Evolutionary conservation across 1,140 invertebrate genomes (phyloP).

Genomic region (Harlomillsia oculata): DNA sequence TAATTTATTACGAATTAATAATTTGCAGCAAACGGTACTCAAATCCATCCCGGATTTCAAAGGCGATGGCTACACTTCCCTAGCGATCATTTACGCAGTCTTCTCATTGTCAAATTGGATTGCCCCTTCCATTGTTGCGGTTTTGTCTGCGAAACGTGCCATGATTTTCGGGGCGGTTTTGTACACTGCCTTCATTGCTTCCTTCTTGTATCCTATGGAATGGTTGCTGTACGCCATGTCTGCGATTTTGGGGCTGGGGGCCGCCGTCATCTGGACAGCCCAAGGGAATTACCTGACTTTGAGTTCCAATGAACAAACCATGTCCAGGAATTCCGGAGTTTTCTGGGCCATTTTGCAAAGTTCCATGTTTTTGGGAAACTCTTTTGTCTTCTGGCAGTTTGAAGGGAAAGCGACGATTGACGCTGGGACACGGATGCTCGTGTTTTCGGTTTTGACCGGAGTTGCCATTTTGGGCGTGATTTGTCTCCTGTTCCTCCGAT

Average conservation of each 20-base stretch:
- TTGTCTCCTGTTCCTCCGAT: constrained; percentile 55
- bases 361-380: constrained; percentile 84
- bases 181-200: constrained; percentile 43
- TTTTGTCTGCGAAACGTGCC: constrained; percentile 68
- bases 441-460: constrained; percentile 61
- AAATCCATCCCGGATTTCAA: constrained; percentile 66
- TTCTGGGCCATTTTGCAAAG: constrained; percentile 93
- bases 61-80: constrained; percentile 75
- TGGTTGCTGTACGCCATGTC: constrained; percentile 75
- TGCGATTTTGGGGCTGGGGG: constrained; percentile 74
- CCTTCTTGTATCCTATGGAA: constrained; percentile 71
- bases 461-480: constrained; percentile 58
- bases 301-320: constrained; percentile 75
- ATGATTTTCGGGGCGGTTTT: constrained; percentile 71
- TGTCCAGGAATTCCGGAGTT: constrained; percentile 83
- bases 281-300: constrained; percentile 89
- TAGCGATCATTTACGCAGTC: constrained; percentile 81
- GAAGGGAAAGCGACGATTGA: constrained; percentile 62
- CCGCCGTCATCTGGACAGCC: constrained; percentile 72
- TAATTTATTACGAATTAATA: constrained; percentile 2
- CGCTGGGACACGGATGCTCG: constrained; percentile 52
- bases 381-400: constrained; percentile 86
- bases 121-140: constrained; percentile 75
- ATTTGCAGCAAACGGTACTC: constrained; percentile 79
- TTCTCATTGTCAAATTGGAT: constrained; percentile 90